Percentiles rank a stretch among this genome's conserved stretches.
phyloP scores from a whole-genome alignment of 92 coral and sea anemone genomes.

The Epizoanthus rinbou region DNA sequence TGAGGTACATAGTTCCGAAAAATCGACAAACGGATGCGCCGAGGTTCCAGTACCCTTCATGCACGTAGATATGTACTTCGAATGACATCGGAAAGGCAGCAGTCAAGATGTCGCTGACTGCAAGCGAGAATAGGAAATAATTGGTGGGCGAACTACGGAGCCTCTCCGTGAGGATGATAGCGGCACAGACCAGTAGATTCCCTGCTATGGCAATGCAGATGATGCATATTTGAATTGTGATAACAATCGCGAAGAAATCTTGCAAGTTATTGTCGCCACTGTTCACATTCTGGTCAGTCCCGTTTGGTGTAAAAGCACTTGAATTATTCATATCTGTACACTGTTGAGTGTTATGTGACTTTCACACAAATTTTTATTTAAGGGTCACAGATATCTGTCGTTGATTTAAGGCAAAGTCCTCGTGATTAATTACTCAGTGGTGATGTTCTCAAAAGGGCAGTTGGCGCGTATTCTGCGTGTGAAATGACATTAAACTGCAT shows the following conservation, averaged over 20 bases:
- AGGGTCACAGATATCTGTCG: not conserved
- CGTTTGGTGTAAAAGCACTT: not conserved
- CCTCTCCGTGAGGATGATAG: conserved; percentile 28
- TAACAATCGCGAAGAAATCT: conserved; percentile 1
- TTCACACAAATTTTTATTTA: no score
- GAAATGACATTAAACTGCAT: not conserved
- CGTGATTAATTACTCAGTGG: not conserved
- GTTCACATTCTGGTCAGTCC: not conserved
- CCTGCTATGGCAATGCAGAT: conserved; percentile 36
- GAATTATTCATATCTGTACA: conserved; percentile 5
- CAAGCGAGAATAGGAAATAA: conserved; percentile 33
- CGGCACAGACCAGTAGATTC: conserved; percentile 32
- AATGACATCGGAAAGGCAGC: conserved; percentile 40
- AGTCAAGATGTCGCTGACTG: conserved; percentile 31
- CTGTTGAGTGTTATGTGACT: not conserved
- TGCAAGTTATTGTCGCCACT: not conserved
- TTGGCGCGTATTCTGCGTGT: no score
- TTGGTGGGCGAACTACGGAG: conserved; percentile 23
- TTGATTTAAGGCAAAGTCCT: not conserved
- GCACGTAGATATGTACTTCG: conserved; percentile 6
- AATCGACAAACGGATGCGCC: conserved; percentile 72
- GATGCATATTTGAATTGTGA: conserved; percentile 31
- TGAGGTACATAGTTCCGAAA: conserved; percentile 63
- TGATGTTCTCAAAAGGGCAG: not conserved
- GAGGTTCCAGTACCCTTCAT: conserved; percentile 42